Conservation (phyloP, 2,888 invertebrate genomes). For the Protodeltote pygarga region DNA sequence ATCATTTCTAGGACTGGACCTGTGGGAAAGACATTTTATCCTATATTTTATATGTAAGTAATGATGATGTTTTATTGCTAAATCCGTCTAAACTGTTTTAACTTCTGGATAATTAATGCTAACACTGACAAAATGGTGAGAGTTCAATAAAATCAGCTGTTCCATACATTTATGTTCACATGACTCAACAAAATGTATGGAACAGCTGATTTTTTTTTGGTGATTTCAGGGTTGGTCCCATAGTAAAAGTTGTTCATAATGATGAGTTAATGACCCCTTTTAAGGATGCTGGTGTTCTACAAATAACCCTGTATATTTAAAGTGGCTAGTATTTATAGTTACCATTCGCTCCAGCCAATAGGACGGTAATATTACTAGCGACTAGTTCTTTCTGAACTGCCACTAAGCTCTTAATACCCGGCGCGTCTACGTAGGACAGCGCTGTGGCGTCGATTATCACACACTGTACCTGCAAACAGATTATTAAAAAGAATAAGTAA, state of each 20-base stretch:
- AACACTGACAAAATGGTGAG: neutral
- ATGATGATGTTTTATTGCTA: too few species aligned
- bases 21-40: slow-evolving; percentile 51
- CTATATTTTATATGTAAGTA: neutral
- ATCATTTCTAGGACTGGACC: slow-evolving; percentile 90
- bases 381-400: slow-evolving; percentile 86
- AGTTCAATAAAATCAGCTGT: neutral
- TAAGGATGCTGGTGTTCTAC: too few species aligned
- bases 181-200: too few species aligned
- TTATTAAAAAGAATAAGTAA: neutral
- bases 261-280: too few species aligned
- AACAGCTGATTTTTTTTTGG: too few species aligned
- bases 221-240: too few species aligned
- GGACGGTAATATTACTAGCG: slow-evolving; percentile 83
- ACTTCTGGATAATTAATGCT: too few species aligned
- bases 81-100: too few species aligned
- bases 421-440: slow-evolving; percentile 90
- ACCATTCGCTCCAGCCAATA: slow-evolving; percentile 90
- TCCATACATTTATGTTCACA: too few species aligned
- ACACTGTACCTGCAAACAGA: slow-evolving; percentile 80
- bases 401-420: slow-evolving; percentile 88
- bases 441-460: slow-evolving; percentile 90
- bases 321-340: slow-evolving; percentile 22
- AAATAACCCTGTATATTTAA: too few species aligned
- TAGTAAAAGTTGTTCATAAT: too few species aligned